Percentiles rank a stretch among this genome's conserved stretches.
These are phyloP conservation scores for Darevskia mixta DNA, from an alignment of 2,797 vertebrate species.

Conservation along the genomic window DNA sequence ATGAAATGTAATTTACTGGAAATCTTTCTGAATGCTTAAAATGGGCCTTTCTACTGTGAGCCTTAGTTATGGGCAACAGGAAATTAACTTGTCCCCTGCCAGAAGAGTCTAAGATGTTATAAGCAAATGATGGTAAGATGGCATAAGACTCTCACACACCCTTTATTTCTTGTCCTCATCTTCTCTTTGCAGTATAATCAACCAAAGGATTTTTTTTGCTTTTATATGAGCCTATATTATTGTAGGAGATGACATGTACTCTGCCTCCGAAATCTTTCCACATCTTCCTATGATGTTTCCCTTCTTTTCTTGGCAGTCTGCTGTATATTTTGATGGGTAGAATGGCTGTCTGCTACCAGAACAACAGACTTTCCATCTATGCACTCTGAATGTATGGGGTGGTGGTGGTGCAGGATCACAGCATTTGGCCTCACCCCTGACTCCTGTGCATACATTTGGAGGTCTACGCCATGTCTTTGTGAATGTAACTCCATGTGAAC, in stretches of 20 bases:
- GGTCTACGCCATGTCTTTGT: background rate
- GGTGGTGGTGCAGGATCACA: background rate
- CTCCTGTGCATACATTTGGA: background rate
- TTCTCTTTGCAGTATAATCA: background rate
- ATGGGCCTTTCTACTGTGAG: background rate
- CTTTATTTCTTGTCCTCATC: background rate
- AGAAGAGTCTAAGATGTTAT: background rate
- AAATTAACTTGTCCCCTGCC: slow-evolving; percentile 20
- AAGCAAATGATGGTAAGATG: background rate
- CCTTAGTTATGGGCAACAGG: slow-evolving; percentile 11
- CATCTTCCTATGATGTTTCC: background rate
- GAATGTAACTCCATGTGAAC: no score
- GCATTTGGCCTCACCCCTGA: no score
- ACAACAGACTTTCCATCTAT: background rate
- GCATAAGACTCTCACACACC: background rate
- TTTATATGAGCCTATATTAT: background rate
- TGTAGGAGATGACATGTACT: background rate
- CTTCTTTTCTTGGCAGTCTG: background rate
- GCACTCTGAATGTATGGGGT: background rate
- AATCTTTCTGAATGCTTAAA: slow-evolving; percentile 30
- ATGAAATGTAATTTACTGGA: slow-evolving; percentile 53
- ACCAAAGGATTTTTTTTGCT: background rate
- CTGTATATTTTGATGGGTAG: background rate
- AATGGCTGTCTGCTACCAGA: background rate
- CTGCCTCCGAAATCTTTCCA: background rate